Percentiles rank a stretch among this genome's conserved stretches.
phyloP scores from a whole-genome alignment of 2,888 invertebrate genomes.

The Lycophotia porphyrea region DNA sequence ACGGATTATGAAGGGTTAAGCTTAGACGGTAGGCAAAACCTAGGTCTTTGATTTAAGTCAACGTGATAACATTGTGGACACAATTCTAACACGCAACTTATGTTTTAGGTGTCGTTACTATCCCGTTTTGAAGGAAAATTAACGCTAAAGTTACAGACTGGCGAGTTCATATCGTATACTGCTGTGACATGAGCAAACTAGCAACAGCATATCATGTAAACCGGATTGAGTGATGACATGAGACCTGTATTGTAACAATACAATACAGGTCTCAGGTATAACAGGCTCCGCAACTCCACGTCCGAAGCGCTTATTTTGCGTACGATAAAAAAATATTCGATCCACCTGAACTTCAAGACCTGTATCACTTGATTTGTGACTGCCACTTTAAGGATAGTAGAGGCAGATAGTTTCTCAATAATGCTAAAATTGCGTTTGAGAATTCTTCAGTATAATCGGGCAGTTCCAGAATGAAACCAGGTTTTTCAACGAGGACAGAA shows the following conservation, averaged over 20 bases:
- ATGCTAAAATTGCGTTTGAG: background rate
- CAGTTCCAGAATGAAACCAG: conserved; percentile 20
- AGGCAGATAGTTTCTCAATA: background rate
- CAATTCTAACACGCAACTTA: conserved; percentile 4
- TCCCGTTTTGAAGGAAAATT: background rate
- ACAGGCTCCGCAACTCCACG: too few species aligned
- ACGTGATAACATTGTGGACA: background rate
- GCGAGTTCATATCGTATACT: background rate
- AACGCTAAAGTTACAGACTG: background rate
- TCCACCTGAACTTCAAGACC: background rate
- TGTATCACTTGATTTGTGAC: background rate
- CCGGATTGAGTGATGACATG: background rate
- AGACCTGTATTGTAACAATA: conserved; percentile 1
- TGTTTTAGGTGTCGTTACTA: background rate
- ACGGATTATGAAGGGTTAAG: conserved; percentile 17
- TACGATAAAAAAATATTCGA: too few species aligned
- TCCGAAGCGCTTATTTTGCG: too few species aligned
- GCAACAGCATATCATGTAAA: background rate
- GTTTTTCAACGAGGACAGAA: background rate
- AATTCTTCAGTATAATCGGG: background rate
- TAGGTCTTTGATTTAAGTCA: background rate
- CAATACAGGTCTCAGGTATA: too few species aligned
- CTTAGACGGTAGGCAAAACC: conserved; percentile 34
- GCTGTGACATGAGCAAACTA: background rate
- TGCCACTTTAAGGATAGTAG: background rate